Evolutionary conservation across 2,888 invertebrate genomes (phyloP).

Genomic region (Odontocolon sp.): DNA sequence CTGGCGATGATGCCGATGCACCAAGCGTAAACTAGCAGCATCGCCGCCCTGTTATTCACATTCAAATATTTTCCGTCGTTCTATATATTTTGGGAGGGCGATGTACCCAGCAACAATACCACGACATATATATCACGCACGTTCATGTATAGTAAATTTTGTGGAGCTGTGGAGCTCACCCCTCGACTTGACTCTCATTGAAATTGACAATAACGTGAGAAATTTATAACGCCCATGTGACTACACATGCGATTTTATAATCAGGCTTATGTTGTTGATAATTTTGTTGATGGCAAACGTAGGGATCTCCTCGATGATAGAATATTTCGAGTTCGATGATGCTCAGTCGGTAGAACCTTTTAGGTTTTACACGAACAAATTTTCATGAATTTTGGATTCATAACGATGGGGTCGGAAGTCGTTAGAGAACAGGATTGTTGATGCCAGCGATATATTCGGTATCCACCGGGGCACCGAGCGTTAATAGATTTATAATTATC

Average conservation of each 20-base stretch:
- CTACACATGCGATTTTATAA: conserved; percentile 34
- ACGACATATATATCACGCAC: conserved; percentile 9
- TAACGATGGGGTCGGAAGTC: conserved; percentile 4
- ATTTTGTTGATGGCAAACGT: too few relatives aligned
- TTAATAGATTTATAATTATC: conserved; percentile 48
- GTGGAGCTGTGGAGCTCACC: background rate
- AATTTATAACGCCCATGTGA: conserved; percentile 44
- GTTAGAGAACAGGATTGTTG: background rate
- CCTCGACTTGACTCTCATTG: conserved; percentile 54
- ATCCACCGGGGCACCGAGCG: conserved; percentile 1
- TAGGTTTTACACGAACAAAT: background rate
- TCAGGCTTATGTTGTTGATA: too few relatives aligned
- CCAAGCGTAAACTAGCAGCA: conserved; percentile 20
- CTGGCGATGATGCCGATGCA: conserved; percentile 1
- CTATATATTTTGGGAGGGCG: conserved; percentile 66
- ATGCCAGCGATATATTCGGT: background rate
- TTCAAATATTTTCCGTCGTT: conserved; percentile 75
- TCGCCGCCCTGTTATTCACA: conserved; percentile 71
- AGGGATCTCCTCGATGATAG: background rate
- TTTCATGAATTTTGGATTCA: conserved; percentile 7
- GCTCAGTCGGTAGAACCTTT: too few relatives aligned
- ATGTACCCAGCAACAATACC: conserved; percentile 68
- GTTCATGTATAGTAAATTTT: background rate
- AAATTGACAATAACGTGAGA: conserved; percentile 60
- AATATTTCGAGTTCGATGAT: background rate